Conservation (phyloP, 1,140 invertebrate genomes). For the Odontomachus brunneus region DNA sequence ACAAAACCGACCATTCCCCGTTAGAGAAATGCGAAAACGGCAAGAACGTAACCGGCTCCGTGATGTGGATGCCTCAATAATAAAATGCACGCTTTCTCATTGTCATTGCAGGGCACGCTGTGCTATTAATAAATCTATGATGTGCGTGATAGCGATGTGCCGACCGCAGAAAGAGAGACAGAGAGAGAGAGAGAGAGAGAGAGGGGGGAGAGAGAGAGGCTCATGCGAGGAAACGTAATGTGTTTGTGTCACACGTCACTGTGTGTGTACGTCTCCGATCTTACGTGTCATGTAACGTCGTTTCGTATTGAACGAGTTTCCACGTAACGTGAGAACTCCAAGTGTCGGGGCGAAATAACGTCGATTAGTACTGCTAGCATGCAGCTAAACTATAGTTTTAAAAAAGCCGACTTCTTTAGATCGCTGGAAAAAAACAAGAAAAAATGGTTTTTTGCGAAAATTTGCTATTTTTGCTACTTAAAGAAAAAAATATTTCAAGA, state of each 20-base stretch:
- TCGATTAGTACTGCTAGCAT: too few relatives aligned
- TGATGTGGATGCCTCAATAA: constrained; percentile 17
- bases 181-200: too few relatives aligned
- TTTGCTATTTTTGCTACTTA: too few relatives aligned
- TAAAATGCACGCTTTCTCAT: background rate
- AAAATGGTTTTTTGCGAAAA: too few relatives aligned
- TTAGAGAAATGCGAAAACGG: background rate
- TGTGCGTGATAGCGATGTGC: constrained; percentile 23
- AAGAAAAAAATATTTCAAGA: too few relatives aligned
- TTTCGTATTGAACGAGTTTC: background rate
- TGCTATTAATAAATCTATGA: constrained; percentile 56
- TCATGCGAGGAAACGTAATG: constrained; percentile 32
- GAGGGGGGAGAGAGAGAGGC: too few relatives aligned
- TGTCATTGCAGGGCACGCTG: background rate
- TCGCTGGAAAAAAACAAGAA: too few relatives aligned
- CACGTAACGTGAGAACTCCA: background rate
- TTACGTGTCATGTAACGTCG: constrained; percentile 12
- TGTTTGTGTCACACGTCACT: constrained; percentile 2
- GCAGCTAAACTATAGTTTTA: too few relatives aligned
- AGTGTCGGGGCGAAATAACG: background rate
- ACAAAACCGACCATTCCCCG: background rate
- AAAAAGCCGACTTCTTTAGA: too few relatives aligned
- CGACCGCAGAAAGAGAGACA: background rate
- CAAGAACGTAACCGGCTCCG: too few relatives aligned
- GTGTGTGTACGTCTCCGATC: background rate